Evolutionary conservation across 2,888 invertebrate species (phyloP).

Genomic region (Cynaeus angustus): DNA sequence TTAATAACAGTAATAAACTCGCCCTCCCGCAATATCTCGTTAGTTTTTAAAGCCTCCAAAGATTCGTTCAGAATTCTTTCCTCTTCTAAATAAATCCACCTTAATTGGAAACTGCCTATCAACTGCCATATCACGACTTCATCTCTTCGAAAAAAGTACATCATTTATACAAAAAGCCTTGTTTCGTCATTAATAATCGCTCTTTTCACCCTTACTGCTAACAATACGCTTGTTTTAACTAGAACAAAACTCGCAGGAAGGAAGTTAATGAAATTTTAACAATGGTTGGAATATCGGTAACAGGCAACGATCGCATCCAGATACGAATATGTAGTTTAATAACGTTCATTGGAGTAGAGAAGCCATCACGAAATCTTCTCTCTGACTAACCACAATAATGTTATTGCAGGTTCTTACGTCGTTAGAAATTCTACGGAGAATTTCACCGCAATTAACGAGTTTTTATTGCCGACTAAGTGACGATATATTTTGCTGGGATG

Average conservation of each 20-base stretch:
- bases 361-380: conserved; percentile 29
- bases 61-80: no score
- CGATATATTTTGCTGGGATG: no score
- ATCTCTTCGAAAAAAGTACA: no score
- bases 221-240: neutral
- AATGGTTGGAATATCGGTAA: conserved; percentile 30
- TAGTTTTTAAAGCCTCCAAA: no score
- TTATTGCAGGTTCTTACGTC: conserved; percentile 7
- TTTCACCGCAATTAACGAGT: neutral
- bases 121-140: neutral
- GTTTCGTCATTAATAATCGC: neutral
- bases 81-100: neutral
- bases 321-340: conserved; percentile 24
- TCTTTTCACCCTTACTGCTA: neutral
- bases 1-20: no score
- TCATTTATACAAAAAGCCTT: neutral
- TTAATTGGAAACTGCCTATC: conserved; percentile 8
- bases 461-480: neutral
- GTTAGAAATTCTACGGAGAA: neutral
- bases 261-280: conserved; percentile 20
- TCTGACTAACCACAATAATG: conserved; percentile 6
- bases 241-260: conserved; percentile 3
- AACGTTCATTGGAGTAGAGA: conserved; percentile 16
- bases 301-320: conserved; percentile 30
- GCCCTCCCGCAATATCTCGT: no score